These are phyloP conservation scores for Ctenodactylus gundi DNA, from an alignment of 2,113 vertebrate species.

Conservation along the genomic window DNA sequence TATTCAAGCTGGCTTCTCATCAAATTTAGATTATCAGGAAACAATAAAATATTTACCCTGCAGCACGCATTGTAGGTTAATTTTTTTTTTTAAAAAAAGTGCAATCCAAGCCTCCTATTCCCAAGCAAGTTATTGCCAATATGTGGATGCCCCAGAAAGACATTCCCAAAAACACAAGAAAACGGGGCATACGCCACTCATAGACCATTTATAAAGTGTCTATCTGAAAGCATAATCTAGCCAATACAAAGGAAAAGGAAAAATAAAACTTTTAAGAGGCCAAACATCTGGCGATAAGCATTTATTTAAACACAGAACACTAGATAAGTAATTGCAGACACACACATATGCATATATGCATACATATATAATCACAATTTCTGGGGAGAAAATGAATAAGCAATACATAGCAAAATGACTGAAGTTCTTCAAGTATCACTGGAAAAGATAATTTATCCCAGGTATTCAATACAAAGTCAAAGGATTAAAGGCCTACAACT, in stretches of 20 bases:
- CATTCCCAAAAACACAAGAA: not conserved
- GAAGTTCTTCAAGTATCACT: conserved; percentile 26
- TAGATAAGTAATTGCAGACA: conserved; percentile 1
- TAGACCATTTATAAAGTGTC: not conserved
- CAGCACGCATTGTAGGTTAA: not conserved
- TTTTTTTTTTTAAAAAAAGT: no score
- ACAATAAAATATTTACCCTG: not conserved
- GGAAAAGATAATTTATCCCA: not conserved
- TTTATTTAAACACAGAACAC: conserved; percentile 1
- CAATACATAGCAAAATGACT: not conserved
- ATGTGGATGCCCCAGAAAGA: not conserved
- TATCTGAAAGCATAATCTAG: not conserved
- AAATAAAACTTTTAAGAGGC: not conserved
- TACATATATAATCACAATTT: not conserved
- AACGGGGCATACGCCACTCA: not conserved
- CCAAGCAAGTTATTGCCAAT: not conserved
- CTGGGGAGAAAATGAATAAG: not conserved
- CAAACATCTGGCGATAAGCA: not conserved
- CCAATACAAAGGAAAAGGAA: not conserved
- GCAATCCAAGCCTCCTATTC: not conserved
- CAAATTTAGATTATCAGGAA: not conserved
- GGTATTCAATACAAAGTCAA: conserved; percentile 5
- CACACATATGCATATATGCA: not conserved
- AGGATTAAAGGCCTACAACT: not conserved
- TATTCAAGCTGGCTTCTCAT: not conserved